Base-by-base conservation (phyloP, 2,888 invertebrate species). In the Melieria picta region DNA sequence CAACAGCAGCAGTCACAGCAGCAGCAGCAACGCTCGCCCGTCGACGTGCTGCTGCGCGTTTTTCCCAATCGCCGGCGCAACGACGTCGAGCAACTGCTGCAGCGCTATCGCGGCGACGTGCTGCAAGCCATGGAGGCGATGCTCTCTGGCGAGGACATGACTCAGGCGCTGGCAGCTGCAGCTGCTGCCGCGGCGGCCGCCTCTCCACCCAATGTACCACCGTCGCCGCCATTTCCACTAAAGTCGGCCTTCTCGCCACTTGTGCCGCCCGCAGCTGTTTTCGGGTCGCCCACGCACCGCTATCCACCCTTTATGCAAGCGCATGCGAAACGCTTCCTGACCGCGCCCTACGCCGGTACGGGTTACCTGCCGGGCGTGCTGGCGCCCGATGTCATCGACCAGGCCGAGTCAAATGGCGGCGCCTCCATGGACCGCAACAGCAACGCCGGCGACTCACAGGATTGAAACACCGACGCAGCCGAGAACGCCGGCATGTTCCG, bases 91-190 rank as follows among this genome's bases (percentile, higher is more conserved):
- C 90, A 93, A 4, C 90, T 95, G 60, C 88, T 98, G 30, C 92
- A 94, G 77, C 90, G 94, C 74, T 94, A 93, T 85, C 92, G 94
- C 85, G 96, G 96, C 0, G 97, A 98, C 84, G 94, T 96, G 0
- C 91, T 97, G 0, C 93, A 95, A 78, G 96, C 97, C 0, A 97
- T 98, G 91, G 97, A 98, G 83, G 91, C 94, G 83, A 92, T 98
- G 90, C 90, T 95, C 11, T 92, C 92, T 75, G 92, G 92, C 1
- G 89, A 89, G 72, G 84, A 87, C 73, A 77, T 85, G 66, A 79
- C 81, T 3, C 83, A 82, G 72, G 80, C 83, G 45, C 71, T 83
- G 7, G 77, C 74, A 47, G 72, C 76, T 42, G 73, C 77, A 10
- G 76, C 69, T 5, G 77, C 77, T 55, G 79, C 91, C 76, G 91